These are phyloP conservation scores for Zaprionus camerounensis DNA, from an alignment of 1,140 invertebrate species.

Conservation along the genomic window DNA sequence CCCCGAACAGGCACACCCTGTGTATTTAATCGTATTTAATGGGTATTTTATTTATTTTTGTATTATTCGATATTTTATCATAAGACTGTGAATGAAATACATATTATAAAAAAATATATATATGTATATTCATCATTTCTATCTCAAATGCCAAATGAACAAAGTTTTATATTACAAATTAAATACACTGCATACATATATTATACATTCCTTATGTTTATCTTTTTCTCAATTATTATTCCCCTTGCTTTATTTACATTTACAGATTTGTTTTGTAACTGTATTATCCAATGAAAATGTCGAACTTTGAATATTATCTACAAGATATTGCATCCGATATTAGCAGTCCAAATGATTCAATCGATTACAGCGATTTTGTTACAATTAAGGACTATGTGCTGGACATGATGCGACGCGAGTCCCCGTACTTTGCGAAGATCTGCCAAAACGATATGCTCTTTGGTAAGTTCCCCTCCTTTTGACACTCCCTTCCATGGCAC, in stretches of 20 bases:
- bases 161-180: no score
- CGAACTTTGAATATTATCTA: conserved; percentile 43
- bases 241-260: background rate
- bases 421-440: conserved; percentile 29
- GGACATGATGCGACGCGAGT: background rate
- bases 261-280: background rate
- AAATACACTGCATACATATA: no score
- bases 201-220: background rate
- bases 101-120: no score
- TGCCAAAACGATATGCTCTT: conserved; percentile 34
- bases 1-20: no score
- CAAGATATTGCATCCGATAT: conserved; percentile 4
- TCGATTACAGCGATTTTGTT: conserved; percentile 21
- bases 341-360: background rate
- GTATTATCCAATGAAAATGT: conserved; percentile 21
- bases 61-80: no score
- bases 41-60: no score
- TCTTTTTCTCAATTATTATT: background rate
- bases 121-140: no score
- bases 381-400: conserved; percentile 37
- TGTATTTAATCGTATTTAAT: no score
- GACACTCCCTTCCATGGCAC: background rate
- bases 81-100: no score
- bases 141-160: no score
- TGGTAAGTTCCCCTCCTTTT: conserved; percentile 36